These are phyloP conservation scores for Cordylochernes scorpioides DNA, from an alignment of 2,888 invertebrate species.

Conservation along the genomic window DNA sequence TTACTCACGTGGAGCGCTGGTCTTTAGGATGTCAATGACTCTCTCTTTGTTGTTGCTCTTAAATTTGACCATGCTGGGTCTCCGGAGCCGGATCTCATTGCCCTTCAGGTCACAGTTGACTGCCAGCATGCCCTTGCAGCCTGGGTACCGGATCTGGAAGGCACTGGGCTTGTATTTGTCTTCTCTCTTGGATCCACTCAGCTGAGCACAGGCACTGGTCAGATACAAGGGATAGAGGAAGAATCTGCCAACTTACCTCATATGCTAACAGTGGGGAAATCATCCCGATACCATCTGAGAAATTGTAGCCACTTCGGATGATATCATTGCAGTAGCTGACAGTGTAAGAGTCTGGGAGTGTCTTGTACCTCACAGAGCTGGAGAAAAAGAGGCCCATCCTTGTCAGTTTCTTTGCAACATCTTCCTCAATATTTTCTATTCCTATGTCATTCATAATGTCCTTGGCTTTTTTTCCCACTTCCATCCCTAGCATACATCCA, in stretches of 20 bases:
- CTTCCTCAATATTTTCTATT: conserved; percentile 12
- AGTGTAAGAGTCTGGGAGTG: conserved; percentile 6
- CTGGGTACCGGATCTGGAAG: conserved; percentile 14
- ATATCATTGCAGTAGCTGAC: background rate
- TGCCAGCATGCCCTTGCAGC: conserved; percentile 16
- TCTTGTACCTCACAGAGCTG: conserved; percentile 7
- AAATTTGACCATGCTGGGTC: conserved; percentile 16
- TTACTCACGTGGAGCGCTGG: conserved; percentile 14
- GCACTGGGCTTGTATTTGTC: conserved; percentile 14
- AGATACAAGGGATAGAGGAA: too few species aligned
- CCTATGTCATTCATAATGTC: conserved; percentile 14
- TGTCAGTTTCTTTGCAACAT: conserved; percentile 20
- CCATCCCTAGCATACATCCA: conserved; percentile 15
- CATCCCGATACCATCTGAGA: conserved; percentile 14
- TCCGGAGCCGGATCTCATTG: conserved; percentile 9
- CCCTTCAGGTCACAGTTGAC: conserved; percentile 5
- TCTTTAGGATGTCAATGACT: conserved; percentile 16
- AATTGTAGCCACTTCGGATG: conserved; percentile 5
- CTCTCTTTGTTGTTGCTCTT: conserved; percentile 8
- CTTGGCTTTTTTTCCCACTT: conserved; percentile 9
- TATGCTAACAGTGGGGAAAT: conserved; percentile 10
- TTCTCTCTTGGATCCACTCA: too few species aligned
- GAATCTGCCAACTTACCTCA: conserved; percentile 4
- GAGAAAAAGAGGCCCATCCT: conserved; percentile 23
- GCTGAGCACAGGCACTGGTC: too few species aligned